These are phyloP conservation scores for Paratilapia polleni DNA, from an alignment of 2,113 vertebrate species.

Conservation along the genomic window DNA sequence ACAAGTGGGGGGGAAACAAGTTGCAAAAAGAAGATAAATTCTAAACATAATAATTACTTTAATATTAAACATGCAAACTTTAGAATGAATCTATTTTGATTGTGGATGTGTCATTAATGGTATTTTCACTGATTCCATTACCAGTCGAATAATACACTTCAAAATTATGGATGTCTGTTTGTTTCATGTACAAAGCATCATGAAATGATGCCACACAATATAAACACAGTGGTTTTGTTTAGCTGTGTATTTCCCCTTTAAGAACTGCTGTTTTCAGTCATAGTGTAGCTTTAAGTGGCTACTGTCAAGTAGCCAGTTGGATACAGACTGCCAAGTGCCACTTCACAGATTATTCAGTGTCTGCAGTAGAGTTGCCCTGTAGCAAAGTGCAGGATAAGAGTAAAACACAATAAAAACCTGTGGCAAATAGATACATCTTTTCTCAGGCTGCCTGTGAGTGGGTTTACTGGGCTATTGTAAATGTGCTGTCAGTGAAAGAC, in stretches of 20 bases:
- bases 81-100: neutral
- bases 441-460: neutral
- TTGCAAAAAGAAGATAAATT: neutral
- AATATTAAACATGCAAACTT: neutral
- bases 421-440: constrained; percentile 25
- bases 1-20: neutral
- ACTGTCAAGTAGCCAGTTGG: constrained; percentile 46
- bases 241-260: constrained; percentile 8
- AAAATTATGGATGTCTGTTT: neutral
- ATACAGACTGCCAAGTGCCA: constrained; percentile 64
- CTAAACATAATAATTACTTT: neutral
- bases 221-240: neutral
- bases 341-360: constrained; percentile 63
- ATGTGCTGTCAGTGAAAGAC: constrained; percentile 27
- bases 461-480: constrained; percentile 13
- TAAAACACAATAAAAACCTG: constrained; percentile 50
- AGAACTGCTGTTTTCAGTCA: constrained; percentile 30
- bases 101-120: neutral
- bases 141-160: neutral
- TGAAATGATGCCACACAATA: neutral
- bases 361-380: constrained; percentile 49
- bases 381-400: constrained; percentile 52
- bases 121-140: neutral
- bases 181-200: neutral
- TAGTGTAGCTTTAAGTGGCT: constrained; percentile 50